These are phyloP conservation scores for Pyrochroa serraticornis DNA, from an alignment of 2,888 invertebrate species.

Conservation along the genomic window DNA sequence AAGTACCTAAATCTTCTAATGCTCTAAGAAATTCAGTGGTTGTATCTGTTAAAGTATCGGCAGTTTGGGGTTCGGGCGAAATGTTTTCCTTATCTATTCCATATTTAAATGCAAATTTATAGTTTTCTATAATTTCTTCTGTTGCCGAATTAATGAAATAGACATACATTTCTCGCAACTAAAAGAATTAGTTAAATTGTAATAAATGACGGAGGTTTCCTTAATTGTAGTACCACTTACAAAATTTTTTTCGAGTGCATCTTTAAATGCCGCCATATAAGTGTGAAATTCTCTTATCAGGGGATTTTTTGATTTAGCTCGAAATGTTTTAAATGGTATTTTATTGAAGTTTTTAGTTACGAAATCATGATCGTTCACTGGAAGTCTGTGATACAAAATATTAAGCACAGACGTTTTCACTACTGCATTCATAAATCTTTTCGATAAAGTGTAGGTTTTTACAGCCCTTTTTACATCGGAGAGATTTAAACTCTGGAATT, in stretches of 20 bases:
- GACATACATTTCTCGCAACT: constrained; percentile 15
- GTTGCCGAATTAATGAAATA: constrained; percentile 7
- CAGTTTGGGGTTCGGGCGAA: not conserved
- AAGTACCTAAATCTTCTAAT: constrained; percentile 11
- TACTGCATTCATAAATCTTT: constrained; percentile 14
- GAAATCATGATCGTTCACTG: constrained; percentile 12
- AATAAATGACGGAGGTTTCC: not conserved
- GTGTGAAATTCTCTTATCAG: constrained; percentile 8
- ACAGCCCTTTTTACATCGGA: constrained; percentile 6
- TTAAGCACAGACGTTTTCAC: constrained; percentile 11
- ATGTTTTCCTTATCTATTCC: not conserved
- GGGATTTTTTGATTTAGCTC: constrained; percentile 7
- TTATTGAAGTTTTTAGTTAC: constrained; percentile 14
- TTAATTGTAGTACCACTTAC: constrained; percentile 9
- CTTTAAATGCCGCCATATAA: constrained; percentile 14
- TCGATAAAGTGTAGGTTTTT: constrained; percentile 10
- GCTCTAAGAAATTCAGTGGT: constrained; percentile 12
- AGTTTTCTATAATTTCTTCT: constrained; percentile 14
- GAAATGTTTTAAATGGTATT: constrained; percentile 4
- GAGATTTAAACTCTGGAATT: constrained; percentile 10
- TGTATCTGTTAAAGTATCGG: not conserved
- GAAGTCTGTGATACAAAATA: constrained; percentile 17
- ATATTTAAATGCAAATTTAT: constrained; percentile 19
- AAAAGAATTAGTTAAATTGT: constrained; percentile 2
- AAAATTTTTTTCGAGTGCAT: constrained; percentile 21